phyloP scores from a whole-genome alignment of 2,113 vertebrate species.

The Chrysemys picta region DNA sequence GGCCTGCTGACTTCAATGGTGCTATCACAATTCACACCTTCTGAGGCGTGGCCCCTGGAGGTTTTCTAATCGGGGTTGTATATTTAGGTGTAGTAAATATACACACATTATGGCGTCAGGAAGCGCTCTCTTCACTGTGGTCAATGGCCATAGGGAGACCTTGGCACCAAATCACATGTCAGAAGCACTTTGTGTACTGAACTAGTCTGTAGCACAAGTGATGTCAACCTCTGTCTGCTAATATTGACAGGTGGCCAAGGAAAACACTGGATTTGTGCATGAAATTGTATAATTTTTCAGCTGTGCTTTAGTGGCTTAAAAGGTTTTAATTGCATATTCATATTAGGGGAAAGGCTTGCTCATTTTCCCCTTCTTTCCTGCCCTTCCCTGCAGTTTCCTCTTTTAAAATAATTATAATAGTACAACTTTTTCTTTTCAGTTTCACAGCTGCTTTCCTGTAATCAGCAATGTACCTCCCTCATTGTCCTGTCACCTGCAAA shows the following conservation, averaged over 20 bases:
- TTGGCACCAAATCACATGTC: background rate
- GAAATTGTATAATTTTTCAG: background rate
- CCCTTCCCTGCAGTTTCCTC: background rate
- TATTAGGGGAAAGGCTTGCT: rapidly evolving
- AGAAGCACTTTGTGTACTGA: background rate
- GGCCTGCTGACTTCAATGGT: background rate
- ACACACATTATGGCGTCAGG: no score
- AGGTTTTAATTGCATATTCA: background rate
- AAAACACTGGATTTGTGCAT: rapidly evolving
- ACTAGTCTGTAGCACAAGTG: background rate
- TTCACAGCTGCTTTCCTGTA: rapidly evolving
- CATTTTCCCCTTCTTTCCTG: background rate
- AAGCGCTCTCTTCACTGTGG: background rate
- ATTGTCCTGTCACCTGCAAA: background rate
- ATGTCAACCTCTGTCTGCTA: background rate
- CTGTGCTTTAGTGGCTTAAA: background rate
- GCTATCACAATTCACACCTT: background rate
- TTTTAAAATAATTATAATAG: rapidly evolving
- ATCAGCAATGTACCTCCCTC: rapidly evolving
- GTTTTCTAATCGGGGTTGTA: background rate
- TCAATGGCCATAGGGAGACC: background rate
- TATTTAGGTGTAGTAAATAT: background rate
- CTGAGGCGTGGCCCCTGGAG: background rate
- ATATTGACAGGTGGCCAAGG: no score
- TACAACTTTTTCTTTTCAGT: background rate